These are phyloP conservation scores for Ibycter americanus DNA, from an alignment of 2,797 vertebrate genomes.

Conservation along the genomic window DNA sequence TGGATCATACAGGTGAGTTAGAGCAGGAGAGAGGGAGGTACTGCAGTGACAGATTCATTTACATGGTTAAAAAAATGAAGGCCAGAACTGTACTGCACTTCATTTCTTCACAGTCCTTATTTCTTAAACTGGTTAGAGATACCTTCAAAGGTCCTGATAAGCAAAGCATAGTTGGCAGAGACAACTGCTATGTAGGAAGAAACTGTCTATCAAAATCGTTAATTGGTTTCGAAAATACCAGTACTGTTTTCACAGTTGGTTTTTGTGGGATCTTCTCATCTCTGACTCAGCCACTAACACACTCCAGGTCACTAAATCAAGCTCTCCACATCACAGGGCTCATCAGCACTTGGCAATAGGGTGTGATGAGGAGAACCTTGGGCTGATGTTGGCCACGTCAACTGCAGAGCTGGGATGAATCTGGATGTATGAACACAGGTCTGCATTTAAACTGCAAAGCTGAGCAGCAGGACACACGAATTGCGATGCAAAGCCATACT, in stretches of 20 bases:
- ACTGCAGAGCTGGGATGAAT: not conserved
- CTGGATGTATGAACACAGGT: not conserved
- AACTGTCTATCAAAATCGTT: not conserved
- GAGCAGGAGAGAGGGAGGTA: not conserved
- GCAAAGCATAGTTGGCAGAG: not conserved
- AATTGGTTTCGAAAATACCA: not conserved
- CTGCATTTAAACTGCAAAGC: not conserved
- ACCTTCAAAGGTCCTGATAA: not conserved
- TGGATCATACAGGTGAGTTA: not conserved
- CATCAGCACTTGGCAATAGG: accelerated
- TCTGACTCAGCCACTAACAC: not conserved
- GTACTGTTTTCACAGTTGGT: not conserved
- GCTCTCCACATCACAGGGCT: not conserved
- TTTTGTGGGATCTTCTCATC: not conserved
- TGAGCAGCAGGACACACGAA: not conserved
- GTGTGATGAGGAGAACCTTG: not conserved
- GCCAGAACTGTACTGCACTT: not conserved
- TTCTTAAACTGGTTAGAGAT: not conserved
- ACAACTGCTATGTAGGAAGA: not conserved
- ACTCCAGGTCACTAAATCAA: not conserved
- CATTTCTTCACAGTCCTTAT: not conserved
- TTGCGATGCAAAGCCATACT: not conserved
- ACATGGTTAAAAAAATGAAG: not conserved
- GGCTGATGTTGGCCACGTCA: not conserved
- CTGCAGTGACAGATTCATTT: not conserved